These are phyloP conservation scores for Trypoxylus dichotomus DNA, from an alignment of 1,140 invertebrate genomes.

Conservation along the genomic window DNA sequence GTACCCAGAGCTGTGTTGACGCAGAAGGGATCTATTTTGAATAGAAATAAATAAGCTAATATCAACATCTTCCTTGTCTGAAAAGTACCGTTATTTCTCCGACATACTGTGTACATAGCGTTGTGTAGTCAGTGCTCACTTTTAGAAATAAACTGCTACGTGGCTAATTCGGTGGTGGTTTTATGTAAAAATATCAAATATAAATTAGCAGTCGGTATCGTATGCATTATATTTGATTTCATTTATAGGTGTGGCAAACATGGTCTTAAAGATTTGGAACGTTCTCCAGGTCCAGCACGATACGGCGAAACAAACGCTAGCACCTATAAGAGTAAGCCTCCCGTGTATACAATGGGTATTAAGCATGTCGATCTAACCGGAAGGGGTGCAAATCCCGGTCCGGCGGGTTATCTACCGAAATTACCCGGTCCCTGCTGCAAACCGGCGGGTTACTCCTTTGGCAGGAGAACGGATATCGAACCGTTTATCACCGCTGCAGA, in stretches of 20 bases:
- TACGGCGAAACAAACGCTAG: constrained; percentile 52
- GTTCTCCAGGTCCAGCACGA: constrained; percentile 62
- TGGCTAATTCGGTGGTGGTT: too few species aligned
- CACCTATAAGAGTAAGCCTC: constrained; percentile 47
- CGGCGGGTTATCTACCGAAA: constrained; percentile 52
- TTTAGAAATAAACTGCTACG: too few species aligned
- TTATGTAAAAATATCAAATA: too few species aligned
- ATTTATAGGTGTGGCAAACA: constrained; percentile 26
- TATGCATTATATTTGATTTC: neutral
- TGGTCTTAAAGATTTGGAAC: constrained; percentile 30
- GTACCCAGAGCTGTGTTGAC: too few species aligned
- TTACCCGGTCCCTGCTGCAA: constrained; percentile 36
- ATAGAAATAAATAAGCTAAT: too few species aligned
- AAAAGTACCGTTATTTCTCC: too few species aligned
- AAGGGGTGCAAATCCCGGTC: constrained; percentile 51
- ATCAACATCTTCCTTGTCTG: too few species aligned
- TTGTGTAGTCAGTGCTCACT: too few species aligned
- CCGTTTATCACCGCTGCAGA: constrained; percentile 50
- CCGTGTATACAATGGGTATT: constrained; percentile 53
- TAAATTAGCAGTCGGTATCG: too few species aligned
- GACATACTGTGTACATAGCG: too few species aligned
- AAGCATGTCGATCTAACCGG: constrained; percentile 34
- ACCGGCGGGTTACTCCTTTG: constrained; percentile 46
- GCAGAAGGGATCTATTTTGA: too few species aligned
- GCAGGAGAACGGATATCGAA: constrained; percentile 38